These are phyloP conservation scores for Phoebastria nigripes DNA, from an alignment of 2,797 vertebrate species.

Conservation along the genomic window DNA sequence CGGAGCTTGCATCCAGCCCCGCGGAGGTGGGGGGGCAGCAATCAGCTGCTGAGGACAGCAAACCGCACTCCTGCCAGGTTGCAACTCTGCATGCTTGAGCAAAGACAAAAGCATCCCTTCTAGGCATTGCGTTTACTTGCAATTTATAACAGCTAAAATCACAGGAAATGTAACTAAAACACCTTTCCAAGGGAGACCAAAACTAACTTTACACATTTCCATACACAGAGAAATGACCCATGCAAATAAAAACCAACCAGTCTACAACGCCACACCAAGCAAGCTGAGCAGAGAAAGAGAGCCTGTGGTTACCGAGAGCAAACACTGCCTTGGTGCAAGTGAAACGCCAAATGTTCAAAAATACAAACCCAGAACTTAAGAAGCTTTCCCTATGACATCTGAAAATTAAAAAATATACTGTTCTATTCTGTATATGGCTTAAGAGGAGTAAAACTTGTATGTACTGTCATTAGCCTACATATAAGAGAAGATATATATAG, in stretches of 20 bases:
- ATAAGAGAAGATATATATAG: neutral
- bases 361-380: neutral
- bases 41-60: neutral
- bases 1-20: fast-evolving
- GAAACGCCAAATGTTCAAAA: neutral
- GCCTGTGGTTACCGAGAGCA: neutral
- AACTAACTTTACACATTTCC: neutral
- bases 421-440: neutral
- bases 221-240: neutral
- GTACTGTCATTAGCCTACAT: neutral
- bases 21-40: neutral
- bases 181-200: neutral
- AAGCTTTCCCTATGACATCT: neutral
- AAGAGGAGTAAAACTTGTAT: neutral
- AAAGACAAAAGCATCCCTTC: neutral
- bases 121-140: fast-evolving
- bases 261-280: fast-evolving
- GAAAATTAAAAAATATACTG: neutral
- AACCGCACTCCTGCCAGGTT: neutral
- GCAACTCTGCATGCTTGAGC: neutral
- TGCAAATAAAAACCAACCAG: neutral
- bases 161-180: neutral
- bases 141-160: neutral
- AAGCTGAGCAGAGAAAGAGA: neutral
- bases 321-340: neutral